phyloP scores from a whole-genome alignment of 2,888 invertebrate genomes.

The Sinelater perroti region DNA sequence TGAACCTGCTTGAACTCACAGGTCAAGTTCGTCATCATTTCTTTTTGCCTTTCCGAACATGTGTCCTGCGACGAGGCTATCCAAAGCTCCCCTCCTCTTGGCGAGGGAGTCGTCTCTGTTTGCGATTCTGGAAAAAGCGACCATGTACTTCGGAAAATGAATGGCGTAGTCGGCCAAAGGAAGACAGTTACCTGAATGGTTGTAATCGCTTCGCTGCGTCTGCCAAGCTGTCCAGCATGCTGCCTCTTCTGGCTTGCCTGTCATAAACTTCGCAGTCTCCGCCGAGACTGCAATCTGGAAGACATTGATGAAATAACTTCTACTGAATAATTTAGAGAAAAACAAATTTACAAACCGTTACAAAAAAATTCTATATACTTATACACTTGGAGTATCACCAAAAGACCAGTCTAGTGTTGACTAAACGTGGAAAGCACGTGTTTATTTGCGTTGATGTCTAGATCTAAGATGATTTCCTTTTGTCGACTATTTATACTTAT shows the following conservation, averaged over 20 bases:
- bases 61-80: conserved; percentile 43
- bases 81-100: conserved; percentile 38
- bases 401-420: too few species aligned
- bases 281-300: conserved; percentile 23
- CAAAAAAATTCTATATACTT: too few species aligned
- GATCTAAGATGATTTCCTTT: too few species aligned
- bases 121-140: conserved; percentile 27
- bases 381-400: too few species aligned
- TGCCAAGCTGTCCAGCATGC: conserved; percentile 25
- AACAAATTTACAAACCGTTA: too few species aligned
- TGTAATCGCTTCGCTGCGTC: conserved; percentile 28
- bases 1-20: conserved; percentile 11
- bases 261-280: conserved; percentile 22
- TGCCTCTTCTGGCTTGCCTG: conserved; percentile 19
- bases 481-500: too few species aligned
- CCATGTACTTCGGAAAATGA: too few species aligned
- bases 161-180: background rate
- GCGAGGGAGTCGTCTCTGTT: conserved; percentile 25
- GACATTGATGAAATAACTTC: background rate
- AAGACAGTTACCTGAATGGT: conserved; percentile 17
- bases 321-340: too few species aligned
- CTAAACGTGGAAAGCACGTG: too few species aligned
- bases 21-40: conserved; percentile 23
- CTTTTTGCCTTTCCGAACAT: conserved; percentile 40
- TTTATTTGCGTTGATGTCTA: too few species aligned